Percentiles rank a stretch among this genome's conserved stretches.
Conservation (phyloP, 2,888 invertebrate genomes). For the Sycophila texana region DNA sequence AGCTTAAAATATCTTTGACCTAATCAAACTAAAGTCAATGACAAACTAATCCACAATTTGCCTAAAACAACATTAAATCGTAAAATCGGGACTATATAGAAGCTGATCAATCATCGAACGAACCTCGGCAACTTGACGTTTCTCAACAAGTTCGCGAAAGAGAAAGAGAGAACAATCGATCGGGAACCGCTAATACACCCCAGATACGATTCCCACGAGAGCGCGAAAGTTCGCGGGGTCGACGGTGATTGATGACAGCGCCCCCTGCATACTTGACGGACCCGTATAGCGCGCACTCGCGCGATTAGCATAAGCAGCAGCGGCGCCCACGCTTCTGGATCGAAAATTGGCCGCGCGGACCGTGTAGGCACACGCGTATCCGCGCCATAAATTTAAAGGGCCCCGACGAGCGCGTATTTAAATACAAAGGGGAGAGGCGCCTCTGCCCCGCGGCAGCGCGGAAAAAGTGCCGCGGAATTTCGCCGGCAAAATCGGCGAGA, state of each 20-base stretch:
- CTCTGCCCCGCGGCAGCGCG: no score
- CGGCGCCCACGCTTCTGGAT: conserved; percentile 57
- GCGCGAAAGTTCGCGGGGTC: conserved; percentile 3
- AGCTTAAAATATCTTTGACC: no score
- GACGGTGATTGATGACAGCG: conserved; percentile 32
- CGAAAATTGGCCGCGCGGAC: conserved; percentile 55
- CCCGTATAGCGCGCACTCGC: not conserved
- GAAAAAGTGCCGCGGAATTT: not conserved
- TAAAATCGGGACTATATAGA: no score
- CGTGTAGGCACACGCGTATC: not conserved
- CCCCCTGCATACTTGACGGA: conserved; percentile 44
- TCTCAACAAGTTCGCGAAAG: not conserved
- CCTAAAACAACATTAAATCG: no score
- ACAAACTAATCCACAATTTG: no score
- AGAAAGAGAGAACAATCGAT: not conserved
- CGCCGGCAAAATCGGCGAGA: conserved; percentile 2
- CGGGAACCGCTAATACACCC: not conserved
- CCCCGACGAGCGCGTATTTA: not conserved
- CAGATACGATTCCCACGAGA: conserved; percentile 17
- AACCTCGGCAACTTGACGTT: not conserved
- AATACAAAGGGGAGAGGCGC: not conserved
- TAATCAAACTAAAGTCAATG: no score
- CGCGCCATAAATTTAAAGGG: conserved; percentile 5
- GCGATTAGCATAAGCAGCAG: conserved; percentile 63
- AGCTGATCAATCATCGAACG: not conserved